These are phyloP conservation scores for Popillia japonica DNA, from an alignment of 1,140 invertebrate species.

Conservation along the genomic window DNA sequence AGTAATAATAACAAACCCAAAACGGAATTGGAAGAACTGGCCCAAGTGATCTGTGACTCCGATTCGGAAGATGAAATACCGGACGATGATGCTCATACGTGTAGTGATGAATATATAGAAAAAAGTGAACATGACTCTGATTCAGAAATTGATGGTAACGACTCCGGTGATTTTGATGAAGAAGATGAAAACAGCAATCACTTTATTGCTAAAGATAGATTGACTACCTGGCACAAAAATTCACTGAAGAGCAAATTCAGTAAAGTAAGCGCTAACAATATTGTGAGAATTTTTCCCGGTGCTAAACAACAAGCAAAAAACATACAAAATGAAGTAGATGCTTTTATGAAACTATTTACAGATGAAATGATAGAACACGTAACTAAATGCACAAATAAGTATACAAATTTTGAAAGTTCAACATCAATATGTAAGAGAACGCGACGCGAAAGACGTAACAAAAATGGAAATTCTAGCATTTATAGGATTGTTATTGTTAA, in stretches of 20 bases:
- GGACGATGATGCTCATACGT: not conserved
- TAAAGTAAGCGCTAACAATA: not conserved
- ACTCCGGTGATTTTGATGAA: slow-evolving; percentile 15
- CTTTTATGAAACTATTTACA: slow-evolving; percentile 22
- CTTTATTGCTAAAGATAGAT: no score
- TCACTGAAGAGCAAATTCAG: no score
- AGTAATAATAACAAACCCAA: slow-evolving; percentile 8
- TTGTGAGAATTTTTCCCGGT: not conserved
- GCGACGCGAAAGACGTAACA: slow-evolving; percentile 24
- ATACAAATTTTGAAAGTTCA: not conserved
- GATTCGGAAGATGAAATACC: slow-evolving; percentile 35
- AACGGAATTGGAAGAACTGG: slow-evolving; percentile 19
- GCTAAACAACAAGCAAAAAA: no score
- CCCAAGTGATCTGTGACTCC: no score
- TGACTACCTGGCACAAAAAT: not conserved
- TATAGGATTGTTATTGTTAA: not conserved
- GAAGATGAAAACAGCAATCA: no score
- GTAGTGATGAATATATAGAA: slow-evolving; percentile 3
- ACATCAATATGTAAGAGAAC: not conserved
- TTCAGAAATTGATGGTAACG: no score
- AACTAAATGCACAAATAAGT: no score
- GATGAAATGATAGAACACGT: slow-evolving; percentile 36
- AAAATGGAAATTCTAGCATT: slow-evolving; percentile 23
- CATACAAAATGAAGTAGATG: slow-evolving; percentile 11
- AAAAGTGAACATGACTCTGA: slow-evolving; percentile 17